Evolutionary conservation across 2,888 invertebrate genomes (phyloP).

Genomic region (Caenorhabditis auriculariae): DNA sequence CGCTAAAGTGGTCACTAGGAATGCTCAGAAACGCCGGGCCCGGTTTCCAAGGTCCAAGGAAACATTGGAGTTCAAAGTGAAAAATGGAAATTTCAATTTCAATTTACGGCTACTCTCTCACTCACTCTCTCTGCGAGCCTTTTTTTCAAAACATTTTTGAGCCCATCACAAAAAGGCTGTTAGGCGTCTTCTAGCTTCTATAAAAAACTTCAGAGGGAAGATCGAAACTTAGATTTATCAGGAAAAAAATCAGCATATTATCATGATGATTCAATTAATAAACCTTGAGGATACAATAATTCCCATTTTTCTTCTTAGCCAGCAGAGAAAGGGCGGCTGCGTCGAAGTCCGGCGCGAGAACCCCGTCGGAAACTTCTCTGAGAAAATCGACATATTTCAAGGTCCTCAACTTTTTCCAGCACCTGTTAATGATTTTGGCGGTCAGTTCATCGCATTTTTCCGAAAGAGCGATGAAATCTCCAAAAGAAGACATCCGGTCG

Average conservation of each 20-base stretch:
- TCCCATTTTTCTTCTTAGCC: conserved; percentile 90
- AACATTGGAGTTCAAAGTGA: too few species aligned
- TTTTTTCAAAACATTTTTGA: too few species aligned
- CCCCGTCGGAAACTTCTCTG: conserved; percentile 90
- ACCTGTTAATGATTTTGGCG: conserved; percentile 82
- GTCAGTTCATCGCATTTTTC: conserved; percentile 86
- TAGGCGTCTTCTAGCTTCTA: too few species aligned
- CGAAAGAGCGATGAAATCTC: conserved; percentile 92
- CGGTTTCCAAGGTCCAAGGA: too few species aligned
- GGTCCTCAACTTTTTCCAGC: not conserved
- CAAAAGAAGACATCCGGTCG: conserved; percentile 98
- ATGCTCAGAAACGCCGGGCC: too few species aligned
- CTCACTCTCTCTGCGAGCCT: too few species aligned
- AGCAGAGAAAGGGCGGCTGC: conserved; percentile 81
- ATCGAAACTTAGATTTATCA: too few species aligned
- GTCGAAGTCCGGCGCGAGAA: conserved; percentile 89
- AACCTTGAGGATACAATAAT: conserved; percentile 82
- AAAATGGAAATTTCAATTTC: too few species aligned
- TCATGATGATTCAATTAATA: not conserved
- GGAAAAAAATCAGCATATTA: not conserved
- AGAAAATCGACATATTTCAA: not conserved
- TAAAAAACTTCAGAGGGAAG: too few species aligned
- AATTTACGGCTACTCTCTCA: too few species aligned
- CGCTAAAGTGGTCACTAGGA: too few species aligned
- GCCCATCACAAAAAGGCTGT: too few species aligned